Evolutionary conservation across 2,888 invertebrate species (phyloP).

Genomic region (Lycophotia porphyrea): DNA sequence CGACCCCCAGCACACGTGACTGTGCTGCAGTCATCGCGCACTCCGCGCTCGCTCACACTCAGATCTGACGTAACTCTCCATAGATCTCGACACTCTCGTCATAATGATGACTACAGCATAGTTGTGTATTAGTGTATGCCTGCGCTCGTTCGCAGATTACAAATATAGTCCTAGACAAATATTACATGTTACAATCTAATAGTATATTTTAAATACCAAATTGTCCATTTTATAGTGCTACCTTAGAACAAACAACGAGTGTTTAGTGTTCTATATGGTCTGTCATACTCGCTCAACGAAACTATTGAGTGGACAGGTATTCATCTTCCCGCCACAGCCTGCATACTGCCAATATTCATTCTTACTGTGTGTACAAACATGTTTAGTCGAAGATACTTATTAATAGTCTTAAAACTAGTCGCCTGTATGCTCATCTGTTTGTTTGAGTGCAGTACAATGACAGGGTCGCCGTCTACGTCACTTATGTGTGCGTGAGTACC

Average conservation of each 20-base stretch:
- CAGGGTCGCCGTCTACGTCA: slow-evolving; percentile 21
- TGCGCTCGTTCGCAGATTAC: slow-evolving; percentile 16
- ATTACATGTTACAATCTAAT: slow-evolving; percentile 46
- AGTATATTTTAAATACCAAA: slow-evolving; percentile 59
- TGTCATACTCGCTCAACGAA: background rate
- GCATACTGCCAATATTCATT: slow-evolving; percentile 13
- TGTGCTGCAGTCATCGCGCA: background rate
- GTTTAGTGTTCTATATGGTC: slow-evolving; percentile 11
- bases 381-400: background rate
- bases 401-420: background rate
- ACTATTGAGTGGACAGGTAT: background rate
- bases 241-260: slow-evolving; percentile 4
- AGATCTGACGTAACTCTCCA: slow-evolving; percentile 27
- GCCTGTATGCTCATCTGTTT: background rate
- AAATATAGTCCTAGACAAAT: slow-evolving; percentile 33
- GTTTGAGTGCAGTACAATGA: background rate
- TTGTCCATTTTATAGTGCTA: slow-evolving; percentile 40
- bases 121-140: background rate
- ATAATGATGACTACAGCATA: slow-evolving; percentile 1
- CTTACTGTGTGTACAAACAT: background rate
- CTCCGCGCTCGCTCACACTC: background rate
- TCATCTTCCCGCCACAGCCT: background rate
- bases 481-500: slow-evolving; percentile 14
- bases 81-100: slow-evolving; percentile 24
- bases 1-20: slow-evolving; percentile 1